Base-by-base conservation (phyloP, 2,797 vertebrate genomes). In the Phoeniculus purpureus region DNA sequence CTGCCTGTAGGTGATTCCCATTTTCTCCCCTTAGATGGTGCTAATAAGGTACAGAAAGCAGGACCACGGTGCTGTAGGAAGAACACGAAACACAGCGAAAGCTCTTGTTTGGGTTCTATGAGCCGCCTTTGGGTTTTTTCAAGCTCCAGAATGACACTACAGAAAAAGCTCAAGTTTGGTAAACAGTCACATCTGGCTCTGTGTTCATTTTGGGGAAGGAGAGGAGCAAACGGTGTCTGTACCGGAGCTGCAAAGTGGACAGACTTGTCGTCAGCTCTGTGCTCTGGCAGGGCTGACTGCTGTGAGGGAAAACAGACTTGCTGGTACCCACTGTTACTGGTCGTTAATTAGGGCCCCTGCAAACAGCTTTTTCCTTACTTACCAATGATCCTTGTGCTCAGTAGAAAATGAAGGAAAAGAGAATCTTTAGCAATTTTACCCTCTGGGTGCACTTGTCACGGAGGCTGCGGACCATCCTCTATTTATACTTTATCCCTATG, bases 1-100 rank as follows among this genome's bases (percentile, higher is more conserved):
- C 78, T 32, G 79, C 75, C 91, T 96, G 92, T 79, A 88, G 92
- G 79, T 94, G 94, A 95, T 96, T 97, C 85, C 94, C 87, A 55
- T 95, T 94, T 97, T 86, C 93, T 94, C 96, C 91, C 96, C 94
- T 97, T 97, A 97, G 96, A 96, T 97, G 96, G 96, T 97, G 96
- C 95, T 97, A 97, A 97, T 96, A 96, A 87, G 83, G 91, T 97
- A 94, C 89, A 90, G 94, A 97, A 97, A 94, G 67, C 61, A 93
- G 88, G 89, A 81, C 87, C 91, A 76, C 64, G 59, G 86, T 87
- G 56, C 59, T 91, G 68, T 71, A 68, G 89, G 82, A 83, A 92
- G 68, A 81, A 40, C 48, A 60, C 4, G 4, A 89, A 91, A 81
- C 79, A 83, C 78, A 90, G 55, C 29, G 72, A 91, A 85, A 65